Evolutionary conservation across 1,140 invertebrate species (phyloP).

Genomic region (Cheumatopsyche charites): DNA sequence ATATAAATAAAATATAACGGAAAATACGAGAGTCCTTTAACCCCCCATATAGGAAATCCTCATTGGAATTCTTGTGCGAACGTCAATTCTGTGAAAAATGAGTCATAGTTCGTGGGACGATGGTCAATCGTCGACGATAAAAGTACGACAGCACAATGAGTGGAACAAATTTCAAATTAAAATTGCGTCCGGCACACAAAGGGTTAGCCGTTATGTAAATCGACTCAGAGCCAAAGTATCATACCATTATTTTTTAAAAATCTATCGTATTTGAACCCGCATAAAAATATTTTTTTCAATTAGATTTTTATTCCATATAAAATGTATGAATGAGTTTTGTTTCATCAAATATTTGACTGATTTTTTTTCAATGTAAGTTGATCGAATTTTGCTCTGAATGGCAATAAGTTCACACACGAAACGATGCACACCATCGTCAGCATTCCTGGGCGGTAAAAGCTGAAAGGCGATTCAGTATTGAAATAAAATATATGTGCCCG

Average conservation of each 20-base stretch:
- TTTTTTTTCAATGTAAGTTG: neutral
- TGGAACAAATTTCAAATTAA: constrained; percentile 36
- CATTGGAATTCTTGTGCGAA: neutral
- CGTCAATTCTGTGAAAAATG: constrained; percentile 13
- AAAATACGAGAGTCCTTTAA: neutral
- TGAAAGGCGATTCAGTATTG: constrained; percentile 7
- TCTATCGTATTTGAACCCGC: no score
- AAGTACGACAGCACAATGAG: constrained; percentile 17
- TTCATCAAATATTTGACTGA: neutral
- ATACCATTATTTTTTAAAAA: neutral
- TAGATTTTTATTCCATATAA: no score
- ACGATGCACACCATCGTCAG: constrained; percentile 1
- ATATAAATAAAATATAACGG: no score
- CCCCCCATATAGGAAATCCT: constrained; percentile 2
- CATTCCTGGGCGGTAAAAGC: constrained; percentile 20
- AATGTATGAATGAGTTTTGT: no score
- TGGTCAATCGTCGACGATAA: constrained; percentile 26
- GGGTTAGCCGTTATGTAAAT: constrained; percentile 26
- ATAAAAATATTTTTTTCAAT: no score
- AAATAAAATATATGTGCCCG: constrained; percentile 14
- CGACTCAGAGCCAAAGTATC: neutral
- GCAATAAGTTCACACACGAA: constrained; percentile 3
- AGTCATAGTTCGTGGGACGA: constrained; percentile 1
- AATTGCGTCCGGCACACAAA: constrained; percentile 15
- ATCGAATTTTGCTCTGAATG: neutral